phyloP scores from a whole-genome alignment of 2,888 invertebrate genomes.

The Sympetrum striolatum region DNA sequence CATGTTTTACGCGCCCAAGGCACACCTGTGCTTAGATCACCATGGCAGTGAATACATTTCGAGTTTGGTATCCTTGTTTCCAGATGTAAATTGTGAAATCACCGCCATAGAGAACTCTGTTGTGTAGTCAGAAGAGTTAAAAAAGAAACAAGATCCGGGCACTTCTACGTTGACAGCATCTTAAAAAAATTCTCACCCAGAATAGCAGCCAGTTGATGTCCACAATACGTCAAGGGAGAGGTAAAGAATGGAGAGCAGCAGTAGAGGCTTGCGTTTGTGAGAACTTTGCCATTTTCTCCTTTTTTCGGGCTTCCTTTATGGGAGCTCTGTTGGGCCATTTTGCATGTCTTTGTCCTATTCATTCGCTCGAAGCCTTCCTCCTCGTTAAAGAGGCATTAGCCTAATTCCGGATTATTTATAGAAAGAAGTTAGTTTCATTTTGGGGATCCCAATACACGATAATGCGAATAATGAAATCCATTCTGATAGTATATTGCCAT shows the following conservation, averaged over 20 bases:
- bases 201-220: slow-evolving; percentile 31
- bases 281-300: slow-evolving; percentile 12
- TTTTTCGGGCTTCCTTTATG: not conserved
- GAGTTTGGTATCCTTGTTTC: not conserved
- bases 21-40: not conserved
- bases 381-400: not conserved
- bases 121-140: not conserved
- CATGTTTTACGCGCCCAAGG: not conserved
- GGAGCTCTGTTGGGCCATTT: not conserved
- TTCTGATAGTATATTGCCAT: too few relatives aligned
- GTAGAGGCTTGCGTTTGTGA: slow-evolving; percentile 3
- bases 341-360: slow-evolving; percentile 5
- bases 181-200: slow-evolving; percentile 31
- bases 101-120: not conserved
- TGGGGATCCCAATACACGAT: too few relatives aligned
- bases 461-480: too few relatives aligned
- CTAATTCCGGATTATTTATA: not conserved
- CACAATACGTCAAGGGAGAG: slow-evolving; percentile 22
- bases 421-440: too few relatives aligned
- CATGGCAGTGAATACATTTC: not conserved
- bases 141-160: not conserved
- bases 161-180: slow-evolving; percentile 7
- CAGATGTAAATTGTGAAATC: not conserved
- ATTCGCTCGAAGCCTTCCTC: not conserved
- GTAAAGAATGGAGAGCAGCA: slow-evolving; percentile 1